Percentiles rank a stretch among this genome's conserved stretches.
These are phyloP conservation scores for Phyllostomus discolor DNA, from an alignment of 2,113 vertebrate species.

Conservation along the genomic window DNA sequence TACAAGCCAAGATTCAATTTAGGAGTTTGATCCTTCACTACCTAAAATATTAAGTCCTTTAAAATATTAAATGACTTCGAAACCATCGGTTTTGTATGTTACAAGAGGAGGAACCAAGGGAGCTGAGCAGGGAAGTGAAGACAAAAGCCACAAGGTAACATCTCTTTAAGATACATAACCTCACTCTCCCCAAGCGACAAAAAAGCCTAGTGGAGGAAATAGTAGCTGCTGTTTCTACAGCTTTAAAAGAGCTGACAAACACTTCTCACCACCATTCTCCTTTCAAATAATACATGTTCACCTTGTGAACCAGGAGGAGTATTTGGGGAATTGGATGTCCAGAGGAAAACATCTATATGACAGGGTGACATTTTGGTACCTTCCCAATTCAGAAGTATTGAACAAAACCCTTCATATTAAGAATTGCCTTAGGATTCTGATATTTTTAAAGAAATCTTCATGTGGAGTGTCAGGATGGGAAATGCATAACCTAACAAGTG, in stretches of 20 bases:
- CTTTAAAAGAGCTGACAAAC: constrained; percentile 53
- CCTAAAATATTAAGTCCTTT: constrained; percentile 54
- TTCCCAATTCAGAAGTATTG: background rate
- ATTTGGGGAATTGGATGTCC: constrained; percentile 49
- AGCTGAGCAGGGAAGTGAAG: constrained; percentile 29
- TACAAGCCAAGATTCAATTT: background rate
- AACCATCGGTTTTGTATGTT: background rate
- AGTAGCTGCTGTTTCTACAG: background rate
- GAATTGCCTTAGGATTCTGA: background rate
- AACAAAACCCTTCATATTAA: constrained; percentile 11
- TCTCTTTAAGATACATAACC: constrained; percentile 22
- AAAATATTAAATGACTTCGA: constrained; percentile 46
- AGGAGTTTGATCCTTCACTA: background rate
- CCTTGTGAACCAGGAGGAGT: constrained; percentile 5
- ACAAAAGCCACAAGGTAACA: constrained; percentile 24
- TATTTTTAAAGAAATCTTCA: background rate
- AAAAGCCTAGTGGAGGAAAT: background rate
- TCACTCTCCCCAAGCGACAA: background rate
- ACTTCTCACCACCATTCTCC: constrained; percentile 30
- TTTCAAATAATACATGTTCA: constrained; percentile 57
- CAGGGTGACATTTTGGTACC: background rate
- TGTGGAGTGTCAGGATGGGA: background rate
- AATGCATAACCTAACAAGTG: background rate
- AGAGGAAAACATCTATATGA: constrained; percentile 35
- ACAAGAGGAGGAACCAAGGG: background rate